These are phyloP conservation scores for Acrossocheilus fasciatus DNA, from an alignment of 2,797 vertebrate species.

Conservation along the genomic window DNA sequence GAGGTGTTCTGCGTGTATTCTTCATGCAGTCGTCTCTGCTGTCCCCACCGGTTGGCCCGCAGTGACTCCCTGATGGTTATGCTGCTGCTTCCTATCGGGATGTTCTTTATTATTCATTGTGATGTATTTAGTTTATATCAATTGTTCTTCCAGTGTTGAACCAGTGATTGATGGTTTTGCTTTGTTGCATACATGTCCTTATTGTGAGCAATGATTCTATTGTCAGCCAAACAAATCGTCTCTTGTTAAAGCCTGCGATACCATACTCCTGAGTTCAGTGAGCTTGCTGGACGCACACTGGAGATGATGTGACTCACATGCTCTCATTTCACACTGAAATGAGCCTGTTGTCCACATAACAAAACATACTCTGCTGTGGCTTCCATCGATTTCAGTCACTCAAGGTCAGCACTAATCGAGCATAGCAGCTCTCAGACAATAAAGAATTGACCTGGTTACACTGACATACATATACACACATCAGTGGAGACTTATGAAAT, in stretches of 20 bases:
- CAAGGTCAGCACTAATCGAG: conserved; percentile 40
- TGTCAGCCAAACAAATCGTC: not conserved
- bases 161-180: conserved; percentile 2
- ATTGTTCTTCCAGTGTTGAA: not conserved
- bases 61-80: conserved; percentile 5
- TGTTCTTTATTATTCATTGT: conserved; percentile 16
- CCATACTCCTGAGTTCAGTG: not conserved
- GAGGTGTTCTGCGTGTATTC: conserved; percentile 27
- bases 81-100: not conserved
- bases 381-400: conserved; percentile 9
- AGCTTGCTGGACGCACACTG: not conserved
- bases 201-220: not conserved
- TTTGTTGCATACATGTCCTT: not conserved
- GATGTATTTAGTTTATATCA: not conserved
- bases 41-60: not conserved
- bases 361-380: conserved; percentile 10
- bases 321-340: conserved; percentile 30
- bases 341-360: conserved; percentile 22
- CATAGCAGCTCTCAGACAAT: conserved; percentile 10
- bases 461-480: conserved; percentile 10
- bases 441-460: conserved; percentile 35
- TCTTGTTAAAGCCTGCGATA: not conserved
- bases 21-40: not conserved
- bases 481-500: not conserved
- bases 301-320: conserved; percentile 26